Evolutionary conservation across 2,888 invertebrate genomes (phyloP).

Genomic region (Halictus ligatus): DNA sequence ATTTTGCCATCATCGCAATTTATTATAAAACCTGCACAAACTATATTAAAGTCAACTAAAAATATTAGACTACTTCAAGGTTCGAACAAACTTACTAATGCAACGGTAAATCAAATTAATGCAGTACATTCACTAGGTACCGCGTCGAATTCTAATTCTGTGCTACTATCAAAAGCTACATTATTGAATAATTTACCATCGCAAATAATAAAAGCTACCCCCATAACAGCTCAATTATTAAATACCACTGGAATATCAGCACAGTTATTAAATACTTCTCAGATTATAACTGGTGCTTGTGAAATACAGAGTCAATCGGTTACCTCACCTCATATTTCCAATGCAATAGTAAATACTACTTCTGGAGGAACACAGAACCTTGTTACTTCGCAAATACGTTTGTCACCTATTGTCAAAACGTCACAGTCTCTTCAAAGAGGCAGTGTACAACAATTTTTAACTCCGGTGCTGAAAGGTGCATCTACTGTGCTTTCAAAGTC

Average conservation of each 20-base stretch:
- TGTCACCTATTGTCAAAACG: constrained; percentile 72
- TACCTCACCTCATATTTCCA: constrained; percentile 54
- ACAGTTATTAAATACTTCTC: constrained; percentile 73
- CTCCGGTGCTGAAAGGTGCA: constrained; percentile 72
- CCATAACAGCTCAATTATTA: constrained; percentile 74
- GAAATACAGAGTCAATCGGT: constrained; percentile 69
- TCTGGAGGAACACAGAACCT: constrained; percentile 67
- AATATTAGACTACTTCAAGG: constrained; percentile 76
- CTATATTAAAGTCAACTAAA: constrained; percentile 74
- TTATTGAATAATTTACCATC: constrained; percentile 74
- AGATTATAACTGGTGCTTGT: constrained; percentile 68
- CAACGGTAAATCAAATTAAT: constrained; percentile 52
- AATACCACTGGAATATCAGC: constrained; percentile 71
- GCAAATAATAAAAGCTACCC: constrained; percentile 76
- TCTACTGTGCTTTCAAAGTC: constrained; percentile 54
- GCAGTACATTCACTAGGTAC: constrained; percentile 56
- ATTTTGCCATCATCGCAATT: constrained; percentile 79
- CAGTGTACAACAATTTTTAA: constrained; percentile 73
- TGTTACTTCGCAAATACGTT: constrained; percentile 69
- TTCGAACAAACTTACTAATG: constrained; percentile 67
- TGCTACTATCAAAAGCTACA: constrained; percentile 77
- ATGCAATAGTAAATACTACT: constrained; percentile 53
- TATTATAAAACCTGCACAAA: constrained; percentile 77
- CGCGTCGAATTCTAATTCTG: constrained; percentile 71
- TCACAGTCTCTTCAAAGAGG: constrained; percentile 69